Base-by-base conservation (phyloP, 2,888 invertebrate genomes). In the Gymnoscelis rufifasciata region DNA sequence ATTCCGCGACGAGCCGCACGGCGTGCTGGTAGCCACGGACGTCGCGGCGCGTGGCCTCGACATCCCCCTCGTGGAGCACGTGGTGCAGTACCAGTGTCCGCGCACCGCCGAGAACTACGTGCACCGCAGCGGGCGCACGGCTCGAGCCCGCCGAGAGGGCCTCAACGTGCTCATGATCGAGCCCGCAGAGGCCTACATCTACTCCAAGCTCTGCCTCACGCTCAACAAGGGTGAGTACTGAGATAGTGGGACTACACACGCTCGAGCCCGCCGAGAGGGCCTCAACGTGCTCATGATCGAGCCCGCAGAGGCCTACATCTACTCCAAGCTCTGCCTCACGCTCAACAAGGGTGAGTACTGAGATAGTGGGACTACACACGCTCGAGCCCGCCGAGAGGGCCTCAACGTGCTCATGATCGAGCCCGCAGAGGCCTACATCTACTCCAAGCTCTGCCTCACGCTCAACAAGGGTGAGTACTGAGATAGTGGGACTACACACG, bases 41-140 rank as follows among this genome's bases (percentile, higher is more conserved):
- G 98, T 99, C 3, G 99, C 99, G 0, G 98, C 99, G 0, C 90
- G 99, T 46, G 99, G 99, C 0, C 83, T 99, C 33, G 99, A 99
- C 83, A 97, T 99, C 62, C 95, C 97, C 0, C 91, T 93, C 60
- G 94, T 99, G 1, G 93, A 98, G 59, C 97, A 98, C 83, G 98
- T 99, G 1, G 90, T 99, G 52, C 99, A 99, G 78, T 99, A 98
- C 83, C 98, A 90, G 57, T 97, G 98, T 27, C 98, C 98, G 0
- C 91, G 95, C 62, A 98, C 98, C 0, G 95, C 95, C 6, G 98
- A 99, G 93, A 94, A 95, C 71, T 99, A 99, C 76, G 94, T 99
- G 0, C 99, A 99, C 74, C 91, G 99, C 50, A 97, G 98, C 68
- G 99, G 99, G 0, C 90, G 99, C 43, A 99, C 99, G 0, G 99